Percentiles rank a stretch among this genome's conserved stretches.
These are phyloP conservation scores for Turritopsis rubra DNA, from an alignment of 30 jellyfish, hydroid and myxozoan genomes.

Conservation along the genomic window DNA sequence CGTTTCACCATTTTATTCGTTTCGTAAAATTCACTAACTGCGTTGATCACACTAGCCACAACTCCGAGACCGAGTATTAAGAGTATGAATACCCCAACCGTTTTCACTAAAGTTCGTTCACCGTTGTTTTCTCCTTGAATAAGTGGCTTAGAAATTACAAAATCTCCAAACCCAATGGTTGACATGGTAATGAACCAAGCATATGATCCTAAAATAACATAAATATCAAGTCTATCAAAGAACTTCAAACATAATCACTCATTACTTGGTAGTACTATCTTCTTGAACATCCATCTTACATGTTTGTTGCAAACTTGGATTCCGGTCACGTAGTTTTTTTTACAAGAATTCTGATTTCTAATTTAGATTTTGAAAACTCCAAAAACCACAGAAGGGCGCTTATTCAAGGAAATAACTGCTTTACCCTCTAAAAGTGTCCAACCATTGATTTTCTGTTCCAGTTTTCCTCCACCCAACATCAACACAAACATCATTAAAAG, in stretches of 20 bases:
- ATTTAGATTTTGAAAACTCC: no score
- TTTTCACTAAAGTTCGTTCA: background rate
- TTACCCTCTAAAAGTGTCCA: constrained; percentile 10
- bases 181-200: constrained; percentile 14
- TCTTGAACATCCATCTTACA: no score
- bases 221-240: no score
- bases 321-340: no score
- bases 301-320: no score
- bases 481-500: background rate
- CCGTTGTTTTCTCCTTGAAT: background rate
- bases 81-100: background rate
- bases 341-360: no score
- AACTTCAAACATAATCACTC: no score
- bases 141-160: background rate
- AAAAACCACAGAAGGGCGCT: no score
- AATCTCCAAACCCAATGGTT: constrained; percentile 22
- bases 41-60: constrained; percentile 1
- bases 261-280: no score
- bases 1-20: background rate
- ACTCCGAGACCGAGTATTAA: background rate
- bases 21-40: background rate
- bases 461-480: background rate
- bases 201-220: background rate
- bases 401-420: background rate
- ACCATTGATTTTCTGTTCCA: background rate